Conservation (phyloP, 2,113 vertebrate species). For the Limanda limanda region DNA sequence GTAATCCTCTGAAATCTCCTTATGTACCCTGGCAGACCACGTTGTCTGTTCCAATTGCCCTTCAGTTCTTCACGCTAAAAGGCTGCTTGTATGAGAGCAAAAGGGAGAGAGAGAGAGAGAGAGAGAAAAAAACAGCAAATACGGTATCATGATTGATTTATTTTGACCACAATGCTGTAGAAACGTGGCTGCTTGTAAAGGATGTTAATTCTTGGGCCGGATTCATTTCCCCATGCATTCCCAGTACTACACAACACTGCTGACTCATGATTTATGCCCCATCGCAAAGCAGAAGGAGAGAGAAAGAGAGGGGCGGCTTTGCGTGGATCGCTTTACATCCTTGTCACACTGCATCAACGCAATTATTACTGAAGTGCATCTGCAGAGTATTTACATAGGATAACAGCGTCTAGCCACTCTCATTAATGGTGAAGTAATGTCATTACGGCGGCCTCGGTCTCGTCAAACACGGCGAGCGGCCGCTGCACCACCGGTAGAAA, state of each 20-base stretch:
- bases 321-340: constrained; percentile 54
- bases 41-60: constrained; percentile 80
- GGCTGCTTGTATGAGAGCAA: constrained; percentile 21
- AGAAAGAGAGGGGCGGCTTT: constrained; percentile 29
- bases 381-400: constrained; percentile 57
- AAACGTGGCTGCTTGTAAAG: constrained; percentile 45
- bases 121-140: background rate
- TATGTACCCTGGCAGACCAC: constrained; percentile 78
- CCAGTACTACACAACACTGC: constrained; percentile 55
- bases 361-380: constrained; percentile 66
- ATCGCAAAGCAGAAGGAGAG: constrained; percentile 17
- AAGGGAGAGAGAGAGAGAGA: background rate
- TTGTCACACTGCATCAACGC: constrained; percentile 50
- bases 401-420: constrained; percentile 58
- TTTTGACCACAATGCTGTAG: constrained; percentile 28
- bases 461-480: constrained; percentile 23
- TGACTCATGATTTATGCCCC: constrained; percentile 74
- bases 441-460: constrained; percentile 24
- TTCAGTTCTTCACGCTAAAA: constrained; percentile 68
- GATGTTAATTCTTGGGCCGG: constrained; percentile 32
- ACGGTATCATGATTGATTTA: constrained; percentile 55
- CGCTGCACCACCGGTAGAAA: constrained; percentile 15
- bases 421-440: constrained; percentile 58
- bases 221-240: constrained; percentile 43
- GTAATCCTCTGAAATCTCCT: constrained; percentile 87